Base-by-base conservation (phyloP, 2,888 invertebrate genomes). In the Oasisia sp. region DNA sequence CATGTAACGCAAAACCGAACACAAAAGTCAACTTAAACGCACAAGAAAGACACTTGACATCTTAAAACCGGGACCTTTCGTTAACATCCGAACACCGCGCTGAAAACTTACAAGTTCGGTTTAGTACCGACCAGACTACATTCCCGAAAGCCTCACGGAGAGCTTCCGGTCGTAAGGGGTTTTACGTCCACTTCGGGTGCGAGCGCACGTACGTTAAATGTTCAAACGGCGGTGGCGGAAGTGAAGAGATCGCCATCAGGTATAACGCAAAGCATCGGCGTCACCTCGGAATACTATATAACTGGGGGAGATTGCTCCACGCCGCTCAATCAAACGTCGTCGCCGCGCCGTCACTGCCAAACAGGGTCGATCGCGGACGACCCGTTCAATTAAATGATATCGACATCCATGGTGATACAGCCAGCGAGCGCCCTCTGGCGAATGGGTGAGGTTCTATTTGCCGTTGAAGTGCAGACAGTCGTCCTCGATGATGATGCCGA, bases 401-500 rank as follows among this genome's bases (percentile, higher is more conserved):
- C 74, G 74, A 74, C 74, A 74, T 74, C 74, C 74, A 74, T 74
- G 74, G n/a, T 19, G 74, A 19, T 74, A n/a, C 74, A 74, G 38
- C 38, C 38, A 38, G 38, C 38, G 38, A 38, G 74, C 74, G 74
- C 74, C 74, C 27, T 74, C 74, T 74, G 74, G 74, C 74, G 74
- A 74, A n/a, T 74, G 27, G 27, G 19, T 5, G 27, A 27, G 74
- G 27, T 14, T 74, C 7, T 74, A 74, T n/a, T 74, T 74, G 74
- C 74, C 27, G 74, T 91, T 91, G 45, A 91, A 32, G 45, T 19
- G 44, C 27, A 91, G 44, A 19, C 91, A 91, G 32, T 91, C 91
- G 50, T 91, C 91, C n/a, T 91, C 91, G 45, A 91, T 45, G 50
- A 91, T 91, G 91, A 91, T 50, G 27, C 91, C 91, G 91, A 32